Conservation (phyloP, 2,113 vertebrate species). For the Hypomesus transpacificus region DNA sequence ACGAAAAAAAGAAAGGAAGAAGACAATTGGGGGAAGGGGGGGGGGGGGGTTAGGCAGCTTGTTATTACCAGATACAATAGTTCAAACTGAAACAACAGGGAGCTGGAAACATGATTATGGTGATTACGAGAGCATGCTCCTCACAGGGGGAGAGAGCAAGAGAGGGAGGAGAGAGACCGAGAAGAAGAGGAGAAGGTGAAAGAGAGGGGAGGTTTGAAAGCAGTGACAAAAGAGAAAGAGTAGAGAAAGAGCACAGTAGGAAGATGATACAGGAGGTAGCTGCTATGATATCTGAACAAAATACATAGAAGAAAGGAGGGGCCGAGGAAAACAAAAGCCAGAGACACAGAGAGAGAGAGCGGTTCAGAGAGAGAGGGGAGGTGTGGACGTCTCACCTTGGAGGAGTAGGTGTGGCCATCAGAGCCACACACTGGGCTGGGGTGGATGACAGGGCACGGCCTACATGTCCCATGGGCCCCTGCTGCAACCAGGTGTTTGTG, state of each 20-base stretch:
- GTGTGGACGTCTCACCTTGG: conserved; percentile 70
- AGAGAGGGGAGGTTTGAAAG: background rate
- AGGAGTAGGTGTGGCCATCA: conserved; percentile 83
- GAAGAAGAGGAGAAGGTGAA: background rate
- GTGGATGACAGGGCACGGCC: conserved; percentile 69
- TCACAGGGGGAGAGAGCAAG: background rate
- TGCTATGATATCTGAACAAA: no score
- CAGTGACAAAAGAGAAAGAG: background rate
- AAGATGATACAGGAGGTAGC: background rate
- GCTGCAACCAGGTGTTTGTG: conserved; percentile 79
- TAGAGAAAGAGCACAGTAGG: background rate
- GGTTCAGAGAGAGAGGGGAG: background rate
- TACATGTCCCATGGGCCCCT: conserved; percentile 79
- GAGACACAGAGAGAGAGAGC: background rate
- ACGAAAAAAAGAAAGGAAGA: background rate
- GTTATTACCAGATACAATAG: background rate
- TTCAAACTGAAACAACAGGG: background rate
- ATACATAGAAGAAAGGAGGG: background rate
- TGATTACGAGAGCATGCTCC: background rate
- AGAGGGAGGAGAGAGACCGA: conserved; percentile 14
- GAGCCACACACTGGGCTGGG: conserved; percentile 74
- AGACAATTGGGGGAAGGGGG: background rate
- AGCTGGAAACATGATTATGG: no score
- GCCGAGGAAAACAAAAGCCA: background rate
- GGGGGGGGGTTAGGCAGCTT: no score